A percentile compares a stretch with the other conserved stretches of the same genome.
Evolutionary conservation across 2,888 invertebrate species (phyloP).

Genomic region (Meta bourneti): DNA sequence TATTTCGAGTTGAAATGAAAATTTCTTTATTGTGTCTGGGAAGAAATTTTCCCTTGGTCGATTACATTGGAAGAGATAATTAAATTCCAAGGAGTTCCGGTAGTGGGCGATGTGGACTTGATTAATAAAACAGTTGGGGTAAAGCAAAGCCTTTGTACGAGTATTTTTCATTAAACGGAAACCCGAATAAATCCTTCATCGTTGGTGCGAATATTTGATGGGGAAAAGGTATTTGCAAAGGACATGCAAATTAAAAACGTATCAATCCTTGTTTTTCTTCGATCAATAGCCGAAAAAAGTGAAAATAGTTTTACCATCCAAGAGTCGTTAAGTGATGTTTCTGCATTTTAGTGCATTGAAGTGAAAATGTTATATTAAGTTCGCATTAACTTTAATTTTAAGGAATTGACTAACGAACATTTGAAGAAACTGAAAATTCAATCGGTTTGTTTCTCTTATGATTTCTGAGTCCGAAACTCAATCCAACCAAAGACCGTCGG

Average conservation of each 20-base stretch:
- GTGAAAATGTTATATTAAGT: too few species aligned
- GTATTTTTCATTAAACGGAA: neutral
- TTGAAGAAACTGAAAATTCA: too few species aligned
- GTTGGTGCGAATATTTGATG: neutral
- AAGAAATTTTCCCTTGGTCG: neutral
- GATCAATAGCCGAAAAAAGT: too few species aligned
- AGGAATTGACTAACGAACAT: too few species aligned
- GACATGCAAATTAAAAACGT: neutral
- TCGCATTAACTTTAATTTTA: too few species aligned
- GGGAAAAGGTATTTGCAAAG: neutral
- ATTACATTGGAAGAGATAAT: neutral
- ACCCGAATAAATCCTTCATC: neutral
- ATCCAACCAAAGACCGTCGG: too few species aligned
- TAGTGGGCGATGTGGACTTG: neutral
- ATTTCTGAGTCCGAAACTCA: too few species aligned
- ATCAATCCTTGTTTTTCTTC: neutral
- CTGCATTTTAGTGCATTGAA: too few species aligned
- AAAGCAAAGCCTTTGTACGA: neutral
- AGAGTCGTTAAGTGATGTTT: too few species aligned
- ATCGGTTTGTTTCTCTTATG: too few species aligned
- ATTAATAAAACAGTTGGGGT: slow-evolving; percentile 1
- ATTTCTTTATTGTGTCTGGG: neutral
- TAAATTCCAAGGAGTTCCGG: neutral
- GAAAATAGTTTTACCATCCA: too few species aligned
- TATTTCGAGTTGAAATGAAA: neutral